Evolutionary conservation across 2,113 vertebrate genomes (phyloP).

Genomic region (Pipra filicauda): DNA sequence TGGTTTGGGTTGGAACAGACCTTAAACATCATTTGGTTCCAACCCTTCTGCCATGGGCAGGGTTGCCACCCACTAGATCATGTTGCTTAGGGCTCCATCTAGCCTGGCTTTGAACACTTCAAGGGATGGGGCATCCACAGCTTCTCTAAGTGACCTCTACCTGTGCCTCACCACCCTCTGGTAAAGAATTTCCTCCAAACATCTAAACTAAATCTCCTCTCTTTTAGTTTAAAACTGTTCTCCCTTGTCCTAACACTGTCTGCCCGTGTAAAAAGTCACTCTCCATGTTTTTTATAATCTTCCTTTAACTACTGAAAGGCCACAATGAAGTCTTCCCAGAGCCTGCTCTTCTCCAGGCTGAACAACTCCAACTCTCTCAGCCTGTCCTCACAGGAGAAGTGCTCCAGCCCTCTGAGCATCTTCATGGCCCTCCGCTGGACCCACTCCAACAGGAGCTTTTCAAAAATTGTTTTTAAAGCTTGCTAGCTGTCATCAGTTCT

Average conservation of each 20-base stretch:
- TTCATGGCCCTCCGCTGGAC: not conserved
- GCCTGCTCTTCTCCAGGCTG: not conserved
- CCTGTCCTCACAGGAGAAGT: not conserved
- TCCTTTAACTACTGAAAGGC: not conserved
- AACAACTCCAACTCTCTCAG: not conserved
- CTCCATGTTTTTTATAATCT: not conserved
- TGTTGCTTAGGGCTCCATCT: not conserved
- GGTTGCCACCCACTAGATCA: not conserved
- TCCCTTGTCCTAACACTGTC: rapidly evolving
- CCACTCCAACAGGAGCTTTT: not conserved
- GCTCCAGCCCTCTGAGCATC: not conserved
- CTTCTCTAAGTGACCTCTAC: not conserved
- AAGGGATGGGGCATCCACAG: not conserved
- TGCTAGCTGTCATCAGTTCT: conserved; percentile 20
- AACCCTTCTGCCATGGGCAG: not conserved
- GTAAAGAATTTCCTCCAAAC: not conserved
- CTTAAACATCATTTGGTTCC: not conserved
- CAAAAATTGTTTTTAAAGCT: not conserved
- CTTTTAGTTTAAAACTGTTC: not conserved
- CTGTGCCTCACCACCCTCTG: not conserved
- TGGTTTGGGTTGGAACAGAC: not conserved
- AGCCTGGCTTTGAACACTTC: not conserved
- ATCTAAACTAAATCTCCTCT: not conserved
- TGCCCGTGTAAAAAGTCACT: not conserved
- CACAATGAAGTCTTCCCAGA: not conserved